Evolutionary conservation across 35 echinoderm and acorn worm genomes (phyloP).

Genomic region (Ophiothrix spiculata): DNA sequence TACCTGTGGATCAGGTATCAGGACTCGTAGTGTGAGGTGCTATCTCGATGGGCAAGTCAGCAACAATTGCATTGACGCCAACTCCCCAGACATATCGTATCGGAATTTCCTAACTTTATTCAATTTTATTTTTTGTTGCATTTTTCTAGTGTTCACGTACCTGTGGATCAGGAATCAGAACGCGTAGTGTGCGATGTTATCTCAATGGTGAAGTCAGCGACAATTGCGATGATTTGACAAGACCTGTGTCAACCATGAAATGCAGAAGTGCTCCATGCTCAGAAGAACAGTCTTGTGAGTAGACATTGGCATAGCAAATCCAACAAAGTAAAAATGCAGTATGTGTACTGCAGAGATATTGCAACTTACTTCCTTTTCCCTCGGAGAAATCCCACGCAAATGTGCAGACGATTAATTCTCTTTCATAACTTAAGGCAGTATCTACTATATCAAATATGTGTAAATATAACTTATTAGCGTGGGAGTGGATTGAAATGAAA

Average conservation of each 20-base stretch:
- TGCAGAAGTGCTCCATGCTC: slow-evolving; percentile 25
- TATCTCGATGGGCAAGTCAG: too few species aligned
- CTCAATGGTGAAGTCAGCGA: slow-evolving; percentile 10
- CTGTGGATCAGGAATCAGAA: slow-evolving; percentile 23
- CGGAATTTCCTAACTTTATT: too few species aligned
- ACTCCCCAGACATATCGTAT: too few species aligned
- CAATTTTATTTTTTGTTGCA: not conserved
- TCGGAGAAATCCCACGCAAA: too few species aligned
- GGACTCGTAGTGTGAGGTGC: too few species aligned
- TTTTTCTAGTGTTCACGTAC: slow-evolving; percentile 39
- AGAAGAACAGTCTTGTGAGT: not conserved
- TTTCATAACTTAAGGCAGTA: not conserved
- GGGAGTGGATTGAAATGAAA: too few species aligned
- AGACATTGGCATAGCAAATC: not conserved
- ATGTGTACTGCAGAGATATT: too few species aligned
- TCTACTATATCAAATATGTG: not conserved
- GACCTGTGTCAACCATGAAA: not conserved
- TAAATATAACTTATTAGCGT: too few species aligned
- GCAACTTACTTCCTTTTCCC: too few species aligned
- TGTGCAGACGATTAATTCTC: too few species aligned
- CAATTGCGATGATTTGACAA: not conserved
- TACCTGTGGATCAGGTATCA: not conserved
- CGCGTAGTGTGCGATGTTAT: slow-evolving; percentile 10
- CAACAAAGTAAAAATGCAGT: not conserved
- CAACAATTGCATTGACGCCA: too few species aligned